Conservation (phyloP, 2,797 vertebrate species). For the Sebastes baramenuke region DNA sequence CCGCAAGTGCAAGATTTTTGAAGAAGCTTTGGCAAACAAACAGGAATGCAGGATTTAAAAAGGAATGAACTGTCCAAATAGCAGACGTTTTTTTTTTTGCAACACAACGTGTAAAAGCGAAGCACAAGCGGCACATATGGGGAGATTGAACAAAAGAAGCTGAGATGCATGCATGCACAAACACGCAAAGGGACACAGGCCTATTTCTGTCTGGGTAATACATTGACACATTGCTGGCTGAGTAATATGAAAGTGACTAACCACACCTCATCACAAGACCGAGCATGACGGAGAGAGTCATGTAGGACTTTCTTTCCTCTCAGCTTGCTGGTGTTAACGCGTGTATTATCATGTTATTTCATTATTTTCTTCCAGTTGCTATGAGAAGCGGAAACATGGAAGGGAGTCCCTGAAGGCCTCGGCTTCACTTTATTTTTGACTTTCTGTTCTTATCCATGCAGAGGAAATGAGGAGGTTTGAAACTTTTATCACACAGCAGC, state of each 20-base stretch:
- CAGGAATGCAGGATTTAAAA: background rate
- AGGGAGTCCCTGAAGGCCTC: background rate
- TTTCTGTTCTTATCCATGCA: slow-evolving; percentile 6
- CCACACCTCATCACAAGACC: slow-evolving; percentile 74
- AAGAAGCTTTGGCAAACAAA: background rate
- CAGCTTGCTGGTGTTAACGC: background rate
- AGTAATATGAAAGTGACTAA: slow-evolving; percentile 68
- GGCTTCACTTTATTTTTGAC: background rate
- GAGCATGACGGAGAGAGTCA: slow-evolving; percentile 46
- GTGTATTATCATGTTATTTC: background rate
- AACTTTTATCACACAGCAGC: slow-evolving; percentile 15
- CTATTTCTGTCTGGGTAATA: slow-evolving; percentile 53
- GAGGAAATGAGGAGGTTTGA: background rate
- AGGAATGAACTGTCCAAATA: slow-evolving; percentile 4
- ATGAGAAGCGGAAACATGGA: slow-evolving; percentile 1
- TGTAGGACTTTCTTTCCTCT: background rate
- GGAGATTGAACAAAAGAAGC: slow-evolving; percentile 14
- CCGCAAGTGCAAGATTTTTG: slow-evolving; percentile 4
- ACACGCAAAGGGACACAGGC: slow-evolving; percentile 38
- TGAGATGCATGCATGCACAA: slow-evolving; percentile 33
- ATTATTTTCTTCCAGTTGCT: background rate
- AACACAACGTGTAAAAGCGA: background rate
- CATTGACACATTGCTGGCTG: slow-evolving; percentile 59
- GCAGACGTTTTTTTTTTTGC: background rate
- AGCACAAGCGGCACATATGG: background rate